Percentiles rank a stretch among this genome's conserved stretches.
phyloP scores from a whole-genome alignment of 2,888 invertebrate genomes.

The Micoletzkya japonica region DNA sequence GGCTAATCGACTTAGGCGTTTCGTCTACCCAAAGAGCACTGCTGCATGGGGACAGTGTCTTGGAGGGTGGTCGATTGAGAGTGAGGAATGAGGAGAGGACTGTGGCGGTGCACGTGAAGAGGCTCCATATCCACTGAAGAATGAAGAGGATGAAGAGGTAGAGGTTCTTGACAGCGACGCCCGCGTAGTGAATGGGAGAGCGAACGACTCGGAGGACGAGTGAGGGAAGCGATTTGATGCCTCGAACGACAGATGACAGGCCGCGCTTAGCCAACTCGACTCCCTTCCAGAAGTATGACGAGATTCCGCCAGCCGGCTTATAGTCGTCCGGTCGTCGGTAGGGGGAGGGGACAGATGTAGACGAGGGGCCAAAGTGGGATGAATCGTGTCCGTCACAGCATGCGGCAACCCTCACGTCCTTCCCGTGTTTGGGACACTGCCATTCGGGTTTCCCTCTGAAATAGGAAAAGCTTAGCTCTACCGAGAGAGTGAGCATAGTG shows the following conservation, averaged over 20 bases:
- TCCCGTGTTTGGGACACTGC: slow-evolving; percentile 19
- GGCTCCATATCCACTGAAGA: neutral
- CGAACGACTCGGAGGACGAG: neutral
- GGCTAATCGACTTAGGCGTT: no score
- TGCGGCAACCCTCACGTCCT: neutral
- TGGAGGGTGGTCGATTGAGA: slow-evolving; percentile 9
- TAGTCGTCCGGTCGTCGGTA: neutral
- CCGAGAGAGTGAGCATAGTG: neutral
- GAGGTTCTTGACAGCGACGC: neutral
- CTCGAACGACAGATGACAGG: neutral
- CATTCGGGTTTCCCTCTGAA: slow-evolving; percentile 22
- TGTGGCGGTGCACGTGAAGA: neutral
- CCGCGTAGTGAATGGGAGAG: neutral
- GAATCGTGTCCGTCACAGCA: slow-evolving; percentile 10
- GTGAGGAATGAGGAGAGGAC: neutral
- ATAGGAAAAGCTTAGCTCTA: neutral
- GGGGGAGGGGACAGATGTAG: neutral
- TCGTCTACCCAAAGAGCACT: no score
- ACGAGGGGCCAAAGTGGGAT: no score
- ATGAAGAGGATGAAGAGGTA: neutral
- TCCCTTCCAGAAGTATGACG: no score
- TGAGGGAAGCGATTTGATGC: neutral
- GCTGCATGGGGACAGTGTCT: slow-evolving; percentile 5
- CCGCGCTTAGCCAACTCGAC: neutral
- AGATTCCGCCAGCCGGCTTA: no score